Evolutionary conservation across 2,888 invertebrate species (phyloP), one percentile per base, ranked within the genome.

Genomic region (Branchellion lobata): DNA sequence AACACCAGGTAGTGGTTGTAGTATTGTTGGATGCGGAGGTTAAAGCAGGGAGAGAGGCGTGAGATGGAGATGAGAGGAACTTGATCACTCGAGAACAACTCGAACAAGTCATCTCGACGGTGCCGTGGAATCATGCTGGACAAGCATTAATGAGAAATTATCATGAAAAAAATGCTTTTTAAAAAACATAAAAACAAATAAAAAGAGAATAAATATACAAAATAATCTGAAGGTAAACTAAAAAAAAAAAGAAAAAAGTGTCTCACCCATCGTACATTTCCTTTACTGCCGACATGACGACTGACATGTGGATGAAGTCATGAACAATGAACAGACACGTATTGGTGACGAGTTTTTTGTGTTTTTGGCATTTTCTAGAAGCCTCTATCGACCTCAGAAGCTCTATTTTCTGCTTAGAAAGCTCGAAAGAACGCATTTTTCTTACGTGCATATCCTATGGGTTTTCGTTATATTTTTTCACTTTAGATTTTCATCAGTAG

Each of bases 21-120:
- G 24, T 57, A n/a, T 57, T 57, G 61, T 57, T 57, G 61, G 61
- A 57, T 57, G 24, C 61, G 61, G 61, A 57, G 61, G 24, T 57
- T 57, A n/a, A 57, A 57, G 24, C 14, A 57, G 24, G 61, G 61
- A 24, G 61, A 57, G 24, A 57, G 61, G 61, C 24, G 21, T 8
- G 61, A 24, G 61, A 57, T 18, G 24, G 61, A 57, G 21, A n/a
- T 57, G 61, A 57, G 61, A 5, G 61, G 61, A 8, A 57, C 24
- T 24, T n/a, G 5, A n/a, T 57, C 61, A 14, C 21, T n/a, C 24
- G 21, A 3, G 21, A 24, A 57, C 24, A 57, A 18, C 21, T 57
- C 14, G 11, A 57, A 3, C 61, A 57, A n/a, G 11, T 57, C 61
- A 8, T 57, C 24, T 5, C 21, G 3, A 3, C 61, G 61, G 3